These are phyloP conservation scores for Epizoanthus rinbou DNA, from an alignment of 92 coral and sea anemone genomes.

Conservation along the genomic window DNA sequence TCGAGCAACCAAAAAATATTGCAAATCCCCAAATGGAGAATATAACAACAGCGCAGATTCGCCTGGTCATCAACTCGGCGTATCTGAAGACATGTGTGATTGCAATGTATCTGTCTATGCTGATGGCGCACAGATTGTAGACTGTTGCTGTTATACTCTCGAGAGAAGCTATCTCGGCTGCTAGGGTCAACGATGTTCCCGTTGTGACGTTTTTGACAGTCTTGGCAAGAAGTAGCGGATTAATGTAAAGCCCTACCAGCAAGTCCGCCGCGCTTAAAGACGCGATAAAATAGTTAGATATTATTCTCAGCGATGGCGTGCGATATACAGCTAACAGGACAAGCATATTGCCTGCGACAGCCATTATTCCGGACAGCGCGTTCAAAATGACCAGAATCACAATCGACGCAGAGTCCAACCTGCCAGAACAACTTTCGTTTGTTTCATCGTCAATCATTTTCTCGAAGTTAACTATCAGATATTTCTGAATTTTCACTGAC, in stretches of 20 bases:
- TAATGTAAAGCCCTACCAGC: conserved; percentile 32
- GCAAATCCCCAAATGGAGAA: conserved; percentile 32
- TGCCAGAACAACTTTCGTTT: conserved; percentile 21
- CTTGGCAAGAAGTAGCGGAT: conserved; percentile 36
- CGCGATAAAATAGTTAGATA: conserved; percentile 41
- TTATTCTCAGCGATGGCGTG: conserved; percentile 27
- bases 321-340: conserved; percentile 36
- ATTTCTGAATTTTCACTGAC: no score
- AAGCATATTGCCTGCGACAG: conserved; percentile 19
- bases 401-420: conserved; percentile 20
- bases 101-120: conserved; percentile 36
- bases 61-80: conserved; percentile 14
- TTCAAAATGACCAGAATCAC: conserved; percentile 8
- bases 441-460: neutral
- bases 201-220: conserved; percentile 30
- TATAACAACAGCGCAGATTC: conserved; percentile 6
- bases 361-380: conserved; percentile 32
- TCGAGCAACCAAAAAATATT: conserved; percentile 30
- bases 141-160: conserved; percentile 34
- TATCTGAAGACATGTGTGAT: conserved; percentile 29
- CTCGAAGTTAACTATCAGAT: no score
- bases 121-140: conserved; percentile 27
- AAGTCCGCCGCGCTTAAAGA: conserved; percentile 37
- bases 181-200: conserved; percentile 24
- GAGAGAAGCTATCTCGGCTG: conserved; percentile 40